phyloP scores from a whole-genome alignment of 1,140 invertebrate genomes.

The Platyscapa corneri region DNA sequence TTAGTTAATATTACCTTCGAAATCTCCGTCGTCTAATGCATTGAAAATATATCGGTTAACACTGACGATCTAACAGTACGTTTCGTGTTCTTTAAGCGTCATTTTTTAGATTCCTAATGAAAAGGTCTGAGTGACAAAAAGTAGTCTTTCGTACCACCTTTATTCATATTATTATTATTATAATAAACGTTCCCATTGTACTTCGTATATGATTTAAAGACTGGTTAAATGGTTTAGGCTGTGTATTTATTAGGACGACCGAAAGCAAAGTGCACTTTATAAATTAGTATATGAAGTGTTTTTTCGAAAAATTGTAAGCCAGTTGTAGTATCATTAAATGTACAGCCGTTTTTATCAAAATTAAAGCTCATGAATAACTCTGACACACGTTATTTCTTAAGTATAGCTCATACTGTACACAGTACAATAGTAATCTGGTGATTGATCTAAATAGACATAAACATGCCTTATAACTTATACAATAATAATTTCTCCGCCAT shows the following conservation, averaged over 20 bases:
- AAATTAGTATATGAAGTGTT: neutral
- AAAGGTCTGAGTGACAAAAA: too few species aligned
- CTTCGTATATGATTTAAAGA: neutral
- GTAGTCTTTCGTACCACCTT: too few species aligned
- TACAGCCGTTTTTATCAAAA: conserved; percentile 11
- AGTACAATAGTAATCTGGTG: conserved; percentile 30
- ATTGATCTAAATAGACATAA: conserved; percentile 37
- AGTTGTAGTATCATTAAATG: neutral
- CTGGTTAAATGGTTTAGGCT: neutral
- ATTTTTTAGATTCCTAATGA: too few species aligned
- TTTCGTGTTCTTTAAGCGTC: too few species aligned
- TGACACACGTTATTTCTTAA: conserved; percentile 24
- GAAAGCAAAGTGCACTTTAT: neutral
- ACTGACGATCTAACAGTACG: neutral
- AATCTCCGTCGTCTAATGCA: neutral
- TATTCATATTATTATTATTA: too few species aligned
- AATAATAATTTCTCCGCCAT: conserved; percentile 25
- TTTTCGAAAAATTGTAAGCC: conserved; percentile 6
- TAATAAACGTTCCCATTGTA: neutral
- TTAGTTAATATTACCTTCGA: neutral
- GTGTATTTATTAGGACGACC: conserved; percentile 26
- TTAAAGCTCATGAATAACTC: conserved; percentile 13
- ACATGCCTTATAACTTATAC: conserved; percentile 31
- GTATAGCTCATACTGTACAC: conserved; percentile 4
- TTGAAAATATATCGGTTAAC: too few species aligned